These are phyloP conservation scores for Casuarius casuarius DNA, from an alignment of 2,113 vertebrate genomes.

Conservation along the genomic window DNA sequence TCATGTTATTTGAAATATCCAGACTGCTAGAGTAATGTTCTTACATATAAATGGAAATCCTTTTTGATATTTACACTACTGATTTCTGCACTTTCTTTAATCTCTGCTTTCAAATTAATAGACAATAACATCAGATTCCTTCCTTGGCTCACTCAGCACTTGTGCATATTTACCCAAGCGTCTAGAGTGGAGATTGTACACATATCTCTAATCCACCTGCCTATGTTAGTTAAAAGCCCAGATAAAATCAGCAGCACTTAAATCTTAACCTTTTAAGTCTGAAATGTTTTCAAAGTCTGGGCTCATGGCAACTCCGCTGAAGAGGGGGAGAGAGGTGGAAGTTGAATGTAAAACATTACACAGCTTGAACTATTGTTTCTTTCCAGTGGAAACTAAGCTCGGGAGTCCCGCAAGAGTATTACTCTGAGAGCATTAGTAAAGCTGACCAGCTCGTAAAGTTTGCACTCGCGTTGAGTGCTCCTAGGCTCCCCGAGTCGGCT, in stretches of 20 bases:
- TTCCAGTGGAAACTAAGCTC: slow-evolving; percentile 29
- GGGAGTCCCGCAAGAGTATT: not conserved
- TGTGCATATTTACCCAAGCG: slow-evolving; percentile 89
- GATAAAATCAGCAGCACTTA: slow-evolving; percentile 88
- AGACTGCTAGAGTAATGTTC: slow-evolving; percentile 78
- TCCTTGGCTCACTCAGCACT: slow-evolving; percentile 80
- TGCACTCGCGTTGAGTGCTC: slow-evolving; percentile 45
- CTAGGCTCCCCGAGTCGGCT: slow-evolving; percentile 48
- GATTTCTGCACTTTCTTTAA: slow-evolving; percentile 89
- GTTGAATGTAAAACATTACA: slow-evolving; percentile 53
- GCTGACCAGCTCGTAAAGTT: slow-evolving; percentile 56
- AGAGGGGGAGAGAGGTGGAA: slow-evolving; percentile 12
- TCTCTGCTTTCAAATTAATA: slow-evolving; percentile 95
- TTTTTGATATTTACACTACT: slow-evolving; percentile 88
- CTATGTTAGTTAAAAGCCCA: slow-evolving; percentile 87
- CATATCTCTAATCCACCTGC: slow-evolving; percentile 91
- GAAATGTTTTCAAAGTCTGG: slow-evolving; percentile 85
- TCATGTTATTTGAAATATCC: slow-evolving; percentile 74
- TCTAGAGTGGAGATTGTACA: slow-evolving; percentile 89
- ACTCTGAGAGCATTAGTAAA: slow-evolving; percentile 42
- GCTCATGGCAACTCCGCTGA: slow-evolving; percentile 76
- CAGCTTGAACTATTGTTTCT: slow-evolving; percentile 50
- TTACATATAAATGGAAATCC: slow-evolving; percentile 86
- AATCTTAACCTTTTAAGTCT: slow-evolving; percentile 91
- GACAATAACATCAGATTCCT: slow-evolving; percentile 90